phyloP scores from a whole-genome alignment of 2,888 invertebrate species.

The Macaria notata region DNA sequence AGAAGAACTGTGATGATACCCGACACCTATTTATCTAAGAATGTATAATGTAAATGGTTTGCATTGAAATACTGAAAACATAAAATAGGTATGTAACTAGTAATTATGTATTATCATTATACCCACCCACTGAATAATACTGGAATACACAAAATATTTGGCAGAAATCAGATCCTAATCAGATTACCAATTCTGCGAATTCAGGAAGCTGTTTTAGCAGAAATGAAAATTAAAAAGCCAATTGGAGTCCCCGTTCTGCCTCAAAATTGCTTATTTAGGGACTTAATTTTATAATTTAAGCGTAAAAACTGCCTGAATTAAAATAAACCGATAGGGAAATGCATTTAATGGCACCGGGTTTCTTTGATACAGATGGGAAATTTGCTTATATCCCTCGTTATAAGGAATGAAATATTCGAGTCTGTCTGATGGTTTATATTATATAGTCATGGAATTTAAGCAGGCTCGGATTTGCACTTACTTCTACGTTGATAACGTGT shows the following conservation, averaged over 20 bases:
- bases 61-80: too few species aligned
- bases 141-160: too few species aligned
- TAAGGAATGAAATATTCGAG: constrained; percentile 13
- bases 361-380: constrained; percentile 7
- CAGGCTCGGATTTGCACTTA: constrained; percentile 40
- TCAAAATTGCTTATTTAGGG: constrained; percentile 46
- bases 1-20: too few species aligned
- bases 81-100: too few species aligned
- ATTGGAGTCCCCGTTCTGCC: constrained; percentile 32
- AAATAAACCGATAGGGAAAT: constrained; percentile 43
- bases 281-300: constrained; percentile 45
- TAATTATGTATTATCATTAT: too few species aligned
- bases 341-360: constrained; percentile 29
- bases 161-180: too few species aligned
- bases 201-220: constrained; percentile 17
- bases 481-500: constrained; percentile 64
- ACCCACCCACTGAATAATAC: too few species aligned
- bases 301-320: constrained; percentile 44
- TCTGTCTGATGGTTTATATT: constrained; percentile 2
- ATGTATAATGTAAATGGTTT: too few species aligned
- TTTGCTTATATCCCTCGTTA: constrained; percentile 5
- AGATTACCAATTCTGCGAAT: constrained; percentile 6
- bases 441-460: constrained; percentile 31
- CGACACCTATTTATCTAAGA: too few species aligned
- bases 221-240: constrained; percentile 26